Conservation (phyloP, 2,888 invertebrate genomes). For the Acanthosepion lycidas region DNA sequence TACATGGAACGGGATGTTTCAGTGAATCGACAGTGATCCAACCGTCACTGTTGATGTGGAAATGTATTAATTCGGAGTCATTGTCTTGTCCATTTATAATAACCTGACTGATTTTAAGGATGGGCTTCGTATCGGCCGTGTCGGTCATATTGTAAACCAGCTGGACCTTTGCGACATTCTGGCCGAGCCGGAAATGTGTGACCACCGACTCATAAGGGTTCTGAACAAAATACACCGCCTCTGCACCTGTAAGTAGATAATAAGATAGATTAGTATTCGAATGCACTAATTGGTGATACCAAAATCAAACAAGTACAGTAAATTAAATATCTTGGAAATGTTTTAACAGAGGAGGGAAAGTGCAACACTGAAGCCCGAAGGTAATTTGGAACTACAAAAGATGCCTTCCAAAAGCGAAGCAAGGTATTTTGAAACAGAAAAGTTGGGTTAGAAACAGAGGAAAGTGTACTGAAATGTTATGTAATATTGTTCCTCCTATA, state of each 20-base stretch:
- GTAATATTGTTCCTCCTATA: no score
- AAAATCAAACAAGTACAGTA: no score
- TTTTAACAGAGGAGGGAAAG: no score
- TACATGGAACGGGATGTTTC: neutral
- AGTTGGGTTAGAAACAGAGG: no score
- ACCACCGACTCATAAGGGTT: constrained; percentile 44
- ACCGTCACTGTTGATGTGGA: constrained; percentile 35
- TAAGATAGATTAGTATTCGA: neutral
- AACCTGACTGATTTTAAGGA: neutral
- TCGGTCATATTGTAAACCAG: constrained; percentile 35
- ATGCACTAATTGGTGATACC: neutral
- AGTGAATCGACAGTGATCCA: constrained; percentile 38
- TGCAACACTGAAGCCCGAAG: no score
- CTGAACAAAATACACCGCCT: constrained; percentile 39
- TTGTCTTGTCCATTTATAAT: neutral
- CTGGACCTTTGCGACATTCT: constrained; percentile 39
- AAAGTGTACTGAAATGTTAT: no score
- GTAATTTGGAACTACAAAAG: no score
- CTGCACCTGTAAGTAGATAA: constrained; percentile 23
- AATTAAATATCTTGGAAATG: no score
- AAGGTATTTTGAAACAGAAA: no score
- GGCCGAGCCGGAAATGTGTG: constrained; percentile 36
- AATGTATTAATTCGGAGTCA: constrained; percentile 33
- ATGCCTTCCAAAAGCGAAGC: no score
- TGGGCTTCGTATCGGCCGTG: neutral